Conservation (phyloP, 1,140 invertebrate genomes). For the Aphelenchoides avenae region DNA sequence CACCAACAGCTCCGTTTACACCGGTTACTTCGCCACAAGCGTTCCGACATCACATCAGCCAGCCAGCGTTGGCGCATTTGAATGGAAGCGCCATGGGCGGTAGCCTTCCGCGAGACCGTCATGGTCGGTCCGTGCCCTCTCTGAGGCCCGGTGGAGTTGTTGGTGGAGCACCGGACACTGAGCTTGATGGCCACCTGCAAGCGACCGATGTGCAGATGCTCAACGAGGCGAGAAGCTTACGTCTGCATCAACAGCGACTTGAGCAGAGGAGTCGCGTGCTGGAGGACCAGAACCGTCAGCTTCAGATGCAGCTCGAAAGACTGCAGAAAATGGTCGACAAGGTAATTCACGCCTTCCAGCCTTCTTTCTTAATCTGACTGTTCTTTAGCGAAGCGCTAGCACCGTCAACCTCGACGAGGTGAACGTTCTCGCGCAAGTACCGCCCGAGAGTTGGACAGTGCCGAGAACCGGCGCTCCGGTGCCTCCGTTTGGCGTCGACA, state of each 20-base stretch:
- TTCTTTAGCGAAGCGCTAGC: constrained; percentile 2
- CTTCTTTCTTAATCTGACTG: constrained; percentile 9
- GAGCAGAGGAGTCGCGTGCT: constrained; percentile 50
- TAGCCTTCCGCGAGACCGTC: too few species aligned
- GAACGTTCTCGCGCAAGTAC: neutral
- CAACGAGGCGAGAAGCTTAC: constrained; percentile 38
- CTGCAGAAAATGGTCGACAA: constrained; percentile 46
- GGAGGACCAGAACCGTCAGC: constrained; percentile 57
- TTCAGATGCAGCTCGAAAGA: constrained; percentile 50
- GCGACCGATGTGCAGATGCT: too few species aligned
- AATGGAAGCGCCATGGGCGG: too few species aligned
- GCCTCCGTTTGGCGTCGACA: neutral
- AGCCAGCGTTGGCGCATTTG: constrained; percentile 19
- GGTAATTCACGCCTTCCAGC: constrained; percentile 13
- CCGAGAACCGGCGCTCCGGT: neutral
- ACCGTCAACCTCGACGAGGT: constrained; percentile 7
- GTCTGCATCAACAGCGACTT: constrained; percentile 51
- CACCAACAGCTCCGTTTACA: too few species aligned
- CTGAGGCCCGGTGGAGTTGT: too few species aligned
- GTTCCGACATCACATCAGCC: constrained; percentile 11
- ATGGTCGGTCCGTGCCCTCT: too few species aligned
- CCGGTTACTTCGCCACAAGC: too few species aligned
- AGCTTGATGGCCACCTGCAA: too few species aligned
- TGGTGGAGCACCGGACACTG: too few species aligned
- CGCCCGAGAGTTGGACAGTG: neutral